Evolutionary conservation across 2,888 invertebrate species (phyloP), one percentile per base, ranked within the genome.

Genomic region (Mesoligia furuncula): DNA sequence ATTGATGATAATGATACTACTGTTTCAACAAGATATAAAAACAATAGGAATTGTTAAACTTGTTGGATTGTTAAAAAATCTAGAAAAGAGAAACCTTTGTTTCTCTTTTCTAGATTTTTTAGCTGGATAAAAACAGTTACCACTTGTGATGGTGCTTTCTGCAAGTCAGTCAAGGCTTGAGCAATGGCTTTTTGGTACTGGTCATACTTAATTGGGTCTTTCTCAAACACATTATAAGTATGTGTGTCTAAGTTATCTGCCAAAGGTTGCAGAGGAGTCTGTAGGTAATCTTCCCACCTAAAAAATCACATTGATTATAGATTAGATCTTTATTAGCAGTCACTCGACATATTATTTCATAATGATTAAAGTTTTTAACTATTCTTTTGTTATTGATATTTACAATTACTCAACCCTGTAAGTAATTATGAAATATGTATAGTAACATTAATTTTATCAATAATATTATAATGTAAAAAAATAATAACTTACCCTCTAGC

Each of bases 151-250:
- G 89, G 81, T 77, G 90, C 90, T 77, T 92, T 92, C 80, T 94
- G 91, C 51, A 97, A 91, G 91, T 98, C 98, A 71, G 97, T 92
- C 57, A 99, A 96, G 15, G 99, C 99, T 92, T 94, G 91, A 61
- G 93, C 93, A 82, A 99, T 98, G 11, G 99, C 99, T 81, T 97
- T 97, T 95, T 99, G 98, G 92, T 99, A 99, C 80, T 98, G 97
- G 77, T 98, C 98, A 95, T 99, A 99, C 94, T 99, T 99, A 5
- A 99, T 97, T 20, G 99, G 99, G 97, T 99, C 99, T 92, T 98
- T 99, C 95, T 99, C 99, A 96, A 99, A 99, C 39, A 99, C 98
- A 97, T 99, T 99, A 93, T 99, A 99, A 1, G 99, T 99, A 90
- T 98, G 98, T 20, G 99, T 98, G 93, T 99, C 99, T 79, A 99